phyloP scores from a whole-genome alignment of 2,888 invertebrate species.

The Pyrrhosoma nymphula region DNA sequence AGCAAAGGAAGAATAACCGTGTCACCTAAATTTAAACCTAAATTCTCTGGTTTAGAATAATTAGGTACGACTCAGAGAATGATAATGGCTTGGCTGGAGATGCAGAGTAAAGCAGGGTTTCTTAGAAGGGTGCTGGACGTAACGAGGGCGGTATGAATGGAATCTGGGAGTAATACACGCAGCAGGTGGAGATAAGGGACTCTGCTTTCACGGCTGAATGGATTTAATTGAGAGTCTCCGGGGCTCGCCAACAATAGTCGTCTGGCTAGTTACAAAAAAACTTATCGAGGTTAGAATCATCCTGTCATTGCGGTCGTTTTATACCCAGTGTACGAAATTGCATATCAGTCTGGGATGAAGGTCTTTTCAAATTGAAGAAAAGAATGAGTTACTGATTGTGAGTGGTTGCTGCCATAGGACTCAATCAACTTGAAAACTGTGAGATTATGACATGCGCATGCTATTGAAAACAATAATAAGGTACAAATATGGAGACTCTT shows the following conservation, averaged over 20 bases:
- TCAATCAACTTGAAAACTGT: too few relatives aligned
- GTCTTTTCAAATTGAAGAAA: neutral
- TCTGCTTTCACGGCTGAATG: neutral
- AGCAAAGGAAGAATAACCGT: too few relatives aligned
- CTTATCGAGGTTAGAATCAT: neutral
- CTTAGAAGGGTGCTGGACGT: neutral
- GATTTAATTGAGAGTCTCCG: neutral
- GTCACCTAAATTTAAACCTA: too few relatives aligned
- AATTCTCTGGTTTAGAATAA: too few relatives aligned
- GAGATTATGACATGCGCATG: too few relatives aligned
- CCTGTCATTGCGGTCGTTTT: neutral
- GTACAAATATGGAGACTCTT: too few relatives aligned
- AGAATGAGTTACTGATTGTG: too few relatives aligned
- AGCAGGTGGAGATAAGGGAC: slow-evolving; percentile 9
- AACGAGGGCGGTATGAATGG: neutral
- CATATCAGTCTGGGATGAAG: neutral
- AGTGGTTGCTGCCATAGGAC: too few relatives aligned
- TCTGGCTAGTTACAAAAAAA: neutral
- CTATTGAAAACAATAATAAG: too few relatives aligned
- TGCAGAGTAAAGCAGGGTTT: neutral
- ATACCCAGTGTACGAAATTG: neutral
- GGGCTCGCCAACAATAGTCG: neutral
- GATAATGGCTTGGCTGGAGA: neutral
- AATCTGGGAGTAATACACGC: neutral
- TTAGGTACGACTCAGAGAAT: too few relatives aligned